phyloP scores from a whole-genome alignment of 2,888 invertebrate genomes.

The Eubasilissa splendida region DNA sequence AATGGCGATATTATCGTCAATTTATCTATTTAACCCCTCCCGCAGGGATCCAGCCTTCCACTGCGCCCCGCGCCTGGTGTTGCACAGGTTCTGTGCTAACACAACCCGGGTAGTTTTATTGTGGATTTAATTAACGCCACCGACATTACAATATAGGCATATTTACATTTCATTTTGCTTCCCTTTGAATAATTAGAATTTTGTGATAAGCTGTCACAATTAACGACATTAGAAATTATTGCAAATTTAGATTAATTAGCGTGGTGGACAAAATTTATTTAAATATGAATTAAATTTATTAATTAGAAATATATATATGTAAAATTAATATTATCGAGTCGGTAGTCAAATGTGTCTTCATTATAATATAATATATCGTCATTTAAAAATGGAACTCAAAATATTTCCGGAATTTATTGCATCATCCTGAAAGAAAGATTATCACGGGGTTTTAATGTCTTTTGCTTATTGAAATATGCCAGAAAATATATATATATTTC shows the following conservation, averaged over 20 bases:
- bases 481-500: no score
- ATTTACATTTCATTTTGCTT: slow-evolving; percentile 7
- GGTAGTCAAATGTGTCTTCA: no score
- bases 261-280: no score
- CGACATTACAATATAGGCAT: not conserved
- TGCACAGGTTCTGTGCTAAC: not conserved
- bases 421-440: no score
- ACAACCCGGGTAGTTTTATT: not conserved
- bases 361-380: no score
- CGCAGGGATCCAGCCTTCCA: not conserved
- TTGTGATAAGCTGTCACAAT: slow-evolving; percentile 1
- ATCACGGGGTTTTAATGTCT: no score
- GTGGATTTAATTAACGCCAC: slow-evolving; percentile 4
- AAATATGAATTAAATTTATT: no score
- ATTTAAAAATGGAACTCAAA: no score
- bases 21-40: slow-evolving; percentile 19
- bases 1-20: slow-evolving; percentile 52
- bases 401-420: no score
- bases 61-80: not conserved
- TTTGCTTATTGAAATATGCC: no score
- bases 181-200: slow-evolving; percentile 1
- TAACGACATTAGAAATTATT: not conserved
- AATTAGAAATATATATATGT: no score
- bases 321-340: no score
- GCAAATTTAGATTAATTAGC: slow-evolving; percentile 1